Conservation (phyloP, 2,113 vertebrate genomes). For the Sturnira hondurensis region DNA sequence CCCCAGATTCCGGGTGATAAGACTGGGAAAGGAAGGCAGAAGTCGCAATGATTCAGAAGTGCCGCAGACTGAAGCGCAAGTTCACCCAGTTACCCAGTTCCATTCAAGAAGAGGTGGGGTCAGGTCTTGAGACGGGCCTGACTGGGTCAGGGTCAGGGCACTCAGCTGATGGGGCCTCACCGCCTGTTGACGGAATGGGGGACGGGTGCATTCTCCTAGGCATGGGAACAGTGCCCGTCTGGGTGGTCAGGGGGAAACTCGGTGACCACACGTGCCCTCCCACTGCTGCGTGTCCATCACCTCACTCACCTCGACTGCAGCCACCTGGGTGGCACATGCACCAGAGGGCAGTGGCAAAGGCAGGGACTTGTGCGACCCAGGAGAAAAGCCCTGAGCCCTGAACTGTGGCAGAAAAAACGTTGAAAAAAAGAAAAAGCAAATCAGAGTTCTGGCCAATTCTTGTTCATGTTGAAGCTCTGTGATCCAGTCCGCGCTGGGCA, state of each 20-base stretch:
- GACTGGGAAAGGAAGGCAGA: background rate
- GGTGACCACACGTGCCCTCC: accelerated
- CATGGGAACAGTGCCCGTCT: too few relatives aligned
- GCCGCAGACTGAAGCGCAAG: background rate
- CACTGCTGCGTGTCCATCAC: accelerated
- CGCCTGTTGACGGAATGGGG: background rate
- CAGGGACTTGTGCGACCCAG: background rate
- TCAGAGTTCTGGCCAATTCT: background rate
- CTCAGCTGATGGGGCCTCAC: background rate
- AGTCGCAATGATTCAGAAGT: background rate
- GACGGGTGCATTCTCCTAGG: background rate
- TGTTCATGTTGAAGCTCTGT: accelerated
- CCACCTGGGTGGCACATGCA: background rate
- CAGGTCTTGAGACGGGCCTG: background rate
- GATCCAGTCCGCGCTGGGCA: accelerated
- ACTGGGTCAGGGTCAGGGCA: background rate
- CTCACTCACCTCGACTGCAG: background rate
- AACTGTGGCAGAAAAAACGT: background rate
- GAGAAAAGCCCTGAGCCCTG: background rate
- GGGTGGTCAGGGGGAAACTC: background rate
- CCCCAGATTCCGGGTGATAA: background rate
- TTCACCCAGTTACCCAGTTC: background rate
- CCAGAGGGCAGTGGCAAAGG: background rate
- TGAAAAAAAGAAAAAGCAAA: background rate
- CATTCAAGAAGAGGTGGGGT: background rate